These are phyloP conservation scores for Macrophya alboannulata DNA, from an alignment of 2,888 invertebrate genomes.

Conservation along the genomic window DNA sequence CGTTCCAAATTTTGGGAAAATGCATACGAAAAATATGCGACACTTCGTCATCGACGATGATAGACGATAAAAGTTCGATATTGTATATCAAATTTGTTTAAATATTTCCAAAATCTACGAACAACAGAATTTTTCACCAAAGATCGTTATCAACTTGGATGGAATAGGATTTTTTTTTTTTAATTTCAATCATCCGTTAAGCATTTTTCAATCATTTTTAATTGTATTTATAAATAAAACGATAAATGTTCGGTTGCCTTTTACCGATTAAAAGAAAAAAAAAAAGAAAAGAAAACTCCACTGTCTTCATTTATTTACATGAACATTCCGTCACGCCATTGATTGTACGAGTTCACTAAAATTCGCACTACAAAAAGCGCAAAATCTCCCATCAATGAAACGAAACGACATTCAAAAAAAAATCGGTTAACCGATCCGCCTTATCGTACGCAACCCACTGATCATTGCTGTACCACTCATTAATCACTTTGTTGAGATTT, in stretches of 20 bases:
- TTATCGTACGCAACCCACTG: neutral
- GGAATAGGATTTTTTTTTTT: no score
- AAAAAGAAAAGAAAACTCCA: neutral
- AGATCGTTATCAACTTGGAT: no score
- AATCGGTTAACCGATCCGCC: neutral
- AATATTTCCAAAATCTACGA: neutral
- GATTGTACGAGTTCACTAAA: neutral
- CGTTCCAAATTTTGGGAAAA: constrained; percentile 15
- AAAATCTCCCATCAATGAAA: neutral
- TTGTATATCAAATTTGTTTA: neutral
- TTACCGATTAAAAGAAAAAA: neutral
- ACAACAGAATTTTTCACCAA: neutral
- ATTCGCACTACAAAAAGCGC: neutral
- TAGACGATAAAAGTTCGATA: neutral
- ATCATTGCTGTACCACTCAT: neutral
- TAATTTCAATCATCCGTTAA: neutral
- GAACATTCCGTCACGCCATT: neutral
- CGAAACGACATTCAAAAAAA: neutral
- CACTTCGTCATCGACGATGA: neutral
- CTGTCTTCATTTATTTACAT: neutral
- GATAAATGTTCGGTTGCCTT: neutral
- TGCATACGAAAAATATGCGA: constrained; percentile 5
- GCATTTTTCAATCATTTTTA: no score
- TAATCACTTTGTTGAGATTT: neutral
- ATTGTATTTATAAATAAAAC: neutral